Base-by-base conservation (phyloP, 2,113 vertebrate genomes). In the Oreocharis arfaki region DNA sequence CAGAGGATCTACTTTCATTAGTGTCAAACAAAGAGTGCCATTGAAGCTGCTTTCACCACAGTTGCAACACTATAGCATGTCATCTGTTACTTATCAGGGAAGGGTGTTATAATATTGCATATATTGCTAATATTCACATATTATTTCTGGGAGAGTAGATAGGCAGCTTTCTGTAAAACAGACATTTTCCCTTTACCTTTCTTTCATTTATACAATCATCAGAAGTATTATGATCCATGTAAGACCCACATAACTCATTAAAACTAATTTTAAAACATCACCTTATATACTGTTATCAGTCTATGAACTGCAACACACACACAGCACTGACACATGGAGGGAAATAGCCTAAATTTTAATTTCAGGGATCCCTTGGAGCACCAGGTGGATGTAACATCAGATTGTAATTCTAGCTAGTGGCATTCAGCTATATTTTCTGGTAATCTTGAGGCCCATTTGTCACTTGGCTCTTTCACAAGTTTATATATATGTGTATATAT, bases 351-450 rank as follows among this genome's bases (percentile, higher is more conserved):
- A 63, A 81, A 95, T 71, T 89, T 78, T 82, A 30, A 71, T 50
- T 89, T 91, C 41, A 52, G 53, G 19, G 82, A 49, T 75, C 41
- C 9, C 24, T 68, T 68, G 35, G 53, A 87, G 21, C 30, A 71
- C 35, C 69, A 95, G 44, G 78, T 59, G 77, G 78, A 60, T 63
- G 56, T 89, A 94, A 89, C 49, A 75, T 75, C 87, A 94, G 57
- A 78, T 14, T 69, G 35, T 64, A 94, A 87, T 55, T 71, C 69
- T 84, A 93, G 60, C 52, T 82, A 87, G 27, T 42, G 56, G 23
- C 35, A 87, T 89, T 81, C 80, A 87, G 61, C 44, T 94, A 71
- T 47, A 81, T 77, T 87, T 91, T 91, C 52, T 94, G 79, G 49
- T 47, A 85, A 89, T 78, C 78, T 84, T 71, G n/a, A 68, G 68